Evolutionary conservation across 1,140 invertebrate genomes (phyloP).

Genomic region (Drosophila cardini): DNA sequence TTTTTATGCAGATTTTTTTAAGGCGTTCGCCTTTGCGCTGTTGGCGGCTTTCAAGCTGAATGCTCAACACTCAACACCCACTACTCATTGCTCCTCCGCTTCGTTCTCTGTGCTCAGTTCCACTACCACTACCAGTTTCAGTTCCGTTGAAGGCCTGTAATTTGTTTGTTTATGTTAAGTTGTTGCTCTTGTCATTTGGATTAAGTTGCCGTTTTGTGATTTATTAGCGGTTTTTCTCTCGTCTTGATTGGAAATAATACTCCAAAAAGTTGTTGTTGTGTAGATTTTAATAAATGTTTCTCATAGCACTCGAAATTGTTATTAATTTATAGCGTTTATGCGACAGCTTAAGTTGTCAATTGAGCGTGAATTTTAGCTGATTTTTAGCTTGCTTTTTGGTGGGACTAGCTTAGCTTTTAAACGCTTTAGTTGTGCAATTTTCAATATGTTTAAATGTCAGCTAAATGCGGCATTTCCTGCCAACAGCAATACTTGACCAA

Average conservation of each 20-base stretch:
- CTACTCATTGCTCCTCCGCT: conserved; percentile 14
- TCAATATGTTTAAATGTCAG: background rate
- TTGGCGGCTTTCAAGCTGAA: conserved; percentile 35
- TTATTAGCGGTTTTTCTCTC: conserved; percentile 24
- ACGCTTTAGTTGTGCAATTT: background rate
- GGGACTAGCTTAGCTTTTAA: too few relatives aligned
- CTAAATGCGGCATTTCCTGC: conserved; percentile 63
- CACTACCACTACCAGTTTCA: background rate
- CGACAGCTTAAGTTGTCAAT: conserved; percentile 3
- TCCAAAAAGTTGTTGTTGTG: background rate
- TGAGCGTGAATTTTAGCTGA: conserved; percentile 1
- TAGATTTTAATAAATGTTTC: background rate
- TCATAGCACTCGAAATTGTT: background rate
- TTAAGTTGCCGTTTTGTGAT: conserved; percentile 38
- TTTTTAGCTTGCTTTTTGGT: background rate
- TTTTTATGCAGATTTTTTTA: conserved; percentile 81
- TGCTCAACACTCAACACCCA: conserved; percentile 19
- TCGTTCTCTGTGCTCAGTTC: conserved; percentile 1
- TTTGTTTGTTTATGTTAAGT: conserved; percentile 41
- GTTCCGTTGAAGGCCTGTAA: conserved; percentile 20
- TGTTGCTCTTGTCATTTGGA: conserved; percentile 23
- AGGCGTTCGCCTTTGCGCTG: conserved; percentile 52
- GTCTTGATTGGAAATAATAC: conserved; percentile 3
- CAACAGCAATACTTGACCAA: conserved; percentile 27
- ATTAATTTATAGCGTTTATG: conserved; percentile 4